Evolutionary conservation across 2,113 vertebrate species (phyloP).

Genomic region (Pelodiscus sinensis): DNA sequence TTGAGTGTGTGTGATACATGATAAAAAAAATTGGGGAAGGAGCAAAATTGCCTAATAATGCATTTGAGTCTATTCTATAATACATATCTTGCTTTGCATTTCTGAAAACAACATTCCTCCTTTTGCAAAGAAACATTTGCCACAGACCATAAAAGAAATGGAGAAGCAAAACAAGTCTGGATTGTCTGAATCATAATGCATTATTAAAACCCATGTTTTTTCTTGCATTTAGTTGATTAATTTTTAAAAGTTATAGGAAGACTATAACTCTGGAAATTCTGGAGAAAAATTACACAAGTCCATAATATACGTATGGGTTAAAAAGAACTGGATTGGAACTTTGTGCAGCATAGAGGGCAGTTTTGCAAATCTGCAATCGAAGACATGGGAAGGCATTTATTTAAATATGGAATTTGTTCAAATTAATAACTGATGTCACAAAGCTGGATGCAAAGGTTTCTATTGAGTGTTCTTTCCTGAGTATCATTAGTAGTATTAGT

Average conservation of each 20-base stretch:
- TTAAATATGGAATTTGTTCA: neutral
- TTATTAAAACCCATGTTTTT: neutral
- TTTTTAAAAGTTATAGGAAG: neutral
- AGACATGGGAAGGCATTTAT: neutral
- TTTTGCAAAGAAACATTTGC: neutral
- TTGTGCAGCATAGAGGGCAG: fast-evolving
- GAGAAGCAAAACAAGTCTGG: neutral
- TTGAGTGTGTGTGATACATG: neutral
- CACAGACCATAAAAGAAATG: neutral
- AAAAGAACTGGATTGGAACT: neutral
- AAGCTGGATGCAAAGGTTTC: neutral
- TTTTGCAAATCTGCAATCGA: neutral
- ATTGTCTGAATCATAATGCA: neutral
- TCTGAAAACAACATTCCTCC: neutral
- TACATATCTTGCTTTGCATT: fast-evolving
- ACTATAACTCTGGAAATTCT: neutral
- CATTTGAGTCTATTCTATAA: fast-evolving
- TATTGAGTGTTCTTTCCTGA: neutral
- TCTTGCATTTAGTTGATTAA: neutral
- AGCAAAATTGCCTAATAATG: fast-evolving
- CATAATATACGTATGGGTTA: too few relatives aligned
- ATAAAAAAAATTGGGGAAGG: neutral
- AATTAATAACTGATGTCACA: neutral
- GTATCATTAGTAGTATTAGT: neutral
- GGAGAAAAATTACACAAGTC: neutral